Evolutionary conservation across 2,797 vertebrate species (phyloP).

Genomic region (Poecilia velifera): DNA sequence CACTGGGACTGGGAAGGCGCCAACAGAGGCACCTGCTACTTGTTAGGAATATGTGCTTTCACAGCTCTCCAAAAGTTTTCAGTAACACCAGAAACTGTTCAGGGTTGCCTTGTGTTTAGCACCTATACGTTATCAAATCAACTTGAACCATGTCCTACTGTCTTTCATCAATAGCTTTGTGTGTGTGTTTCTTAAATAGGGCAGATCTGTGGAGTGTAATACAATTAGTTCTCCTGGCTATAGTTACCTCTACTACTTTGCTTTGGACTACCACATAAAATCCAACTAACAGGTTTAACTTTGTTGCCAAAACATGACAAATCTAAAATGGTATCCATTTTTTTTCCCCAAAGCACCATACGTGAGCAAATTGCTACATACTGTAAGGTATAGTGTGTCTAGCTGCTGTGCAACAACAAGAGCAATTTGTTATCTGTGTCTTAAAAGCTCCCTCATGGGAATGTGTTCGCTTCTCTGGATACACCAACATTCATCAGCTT

Average conservation of each 20-base stretch:
- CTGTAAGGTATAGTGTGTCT: constrained; percentile 10
- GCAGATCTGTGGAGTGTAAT: not conserved
- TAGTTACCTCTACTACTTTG: not conserved
- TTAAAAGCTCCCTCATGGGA: constrained; percentile 45
- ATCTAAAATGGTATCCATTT: not conserved
- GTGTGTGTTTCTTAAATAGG: not conserved
- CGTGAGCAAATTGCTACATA: constrained; percentile 29
- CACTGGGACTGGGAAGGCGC: not conserved
- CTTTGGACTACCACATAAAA: not conserved
- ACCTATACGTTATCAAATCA: not conserved
- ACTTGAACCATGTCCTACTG: not conserved
- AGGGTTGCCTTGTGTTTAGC: not conserved
- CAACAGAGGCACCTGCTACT: not conserved
- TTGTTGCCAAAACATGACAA: not conserved
- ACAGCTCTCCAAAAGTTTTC: not conserved
- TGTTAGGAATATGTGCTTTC: not conserved
- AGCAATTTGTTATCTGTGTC: constrained; percentile 51
- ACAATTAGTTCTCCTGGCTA: not conserved
- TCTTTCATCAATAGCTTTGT: not conserved
- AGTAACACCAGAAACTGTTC: not conserved
- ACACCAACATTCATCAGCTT: constrained; percentile 36
- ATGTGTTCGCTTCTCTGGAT: constrained; percentile 37
- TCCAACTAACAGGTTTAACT: not conserved
- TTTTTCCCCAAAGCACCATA: not conserved
- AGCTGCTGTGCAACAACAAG: constrained; percentile 33